Conservation (phyloP, 2,888 invertebrate genomes). For the Brassicogethes aeneus region DNA sequence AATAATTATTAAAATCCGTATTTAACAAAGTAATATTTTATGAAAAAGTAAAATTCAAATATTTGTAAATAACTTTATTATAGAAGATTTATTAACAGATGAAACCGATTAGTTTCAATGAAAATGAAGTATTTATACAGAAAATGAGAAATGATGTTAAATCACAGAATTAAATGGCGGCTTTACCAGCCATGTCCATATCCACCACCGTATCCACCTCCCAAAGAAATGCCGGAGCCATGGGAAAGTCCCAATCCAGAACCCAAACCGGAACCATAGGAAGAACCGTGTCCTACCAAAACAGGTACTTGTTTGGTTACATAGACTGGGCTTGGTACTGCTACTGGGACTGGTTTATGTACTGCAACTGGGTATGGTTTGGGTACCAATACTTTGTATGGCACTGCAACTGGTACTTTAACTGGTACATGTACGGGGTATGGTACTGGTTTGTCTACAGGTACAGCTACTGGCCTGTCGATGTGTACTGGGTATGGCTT, state of each 20-base stretch:
- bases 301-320: conserved; percentile 26
- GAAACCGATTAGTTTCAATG: conserved; percentile 16
- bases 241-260: conserved; percentile 8
- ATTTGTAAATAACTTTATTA: conserved; percentile 11
- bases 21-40: background rate
- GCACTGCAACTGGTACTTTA: conserved; percentile 33
- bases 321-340: conserved; percentile 41
- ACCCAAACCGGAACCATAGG: conserved; percentile 7
- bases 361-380: conserved; percentile 40
- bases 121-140: conserved; percentile 15
- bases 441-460: conserved; percentile 47
- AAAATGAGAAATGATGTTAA: conserved; percentile 7
- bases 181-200: conserved; percentile 1
- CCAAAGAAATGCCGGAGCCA: conserved; percentile 5
- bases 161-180: conserved; percentile 14
- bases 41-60: background rate
- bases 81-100: conserved; percentile 9
- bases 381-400: conserved; percentile 32
- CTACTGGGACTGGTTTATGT: conserved; percentile 43
- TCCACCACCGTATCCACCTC: conserved; percentile 8
- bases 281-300: conserved; percentile 11
- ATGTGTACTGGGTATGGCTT: conserved; percentile 45
- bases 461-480: conserved; percentile 46
- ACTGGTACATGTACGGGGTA: conserved; percentile 40
- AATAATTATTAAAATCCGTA: background rate